phyloP scores from a whole-genome alignment of 2,888 invertebrate genomes.

The Aspidapion aeneum region DNA sequence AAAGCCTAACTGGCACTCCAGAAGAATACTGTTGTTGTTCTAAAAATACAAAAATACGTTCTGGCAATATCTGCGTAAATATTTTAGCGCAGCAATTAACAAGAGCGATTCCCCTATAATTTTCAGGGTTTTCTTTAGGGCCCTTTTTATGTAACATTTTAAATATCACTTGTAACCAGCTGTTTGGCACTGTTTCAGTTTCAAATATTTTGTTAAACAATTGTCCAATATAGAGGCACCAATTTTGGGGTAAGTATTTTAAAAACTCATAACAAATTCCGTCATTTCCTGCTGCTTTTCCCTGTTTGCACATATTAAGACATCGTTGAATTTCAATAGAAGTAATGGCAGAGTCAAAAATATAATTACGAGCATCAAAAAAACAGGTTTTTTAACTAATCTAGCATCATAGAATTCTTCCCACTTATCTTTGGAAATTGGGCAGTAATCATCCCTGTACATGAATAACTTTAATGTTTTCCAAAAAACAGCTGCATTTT shows the following conservation, averaged over 20 bases:
- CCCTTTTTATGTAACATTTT: not conserved
- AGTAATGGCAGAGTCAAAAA: too few species aligned
- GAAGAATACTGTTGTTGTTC: not conserved
- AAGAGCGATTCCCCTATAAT: too few species aligned
- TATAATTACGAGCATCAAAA: too few species aligned
- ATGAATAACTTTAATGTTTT: too few species aligned
- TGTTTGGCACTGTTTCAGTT: not conserved
- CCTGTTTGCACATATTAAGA: too few species aligned
- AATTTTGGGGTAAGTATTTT: not conserved
- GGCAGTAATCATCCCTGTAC: too few species aligned
- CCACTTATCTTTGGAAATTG: too few species aligned
- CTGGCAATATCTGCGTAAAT: not conserved
- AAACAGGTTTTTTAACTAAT: too few species aligned
- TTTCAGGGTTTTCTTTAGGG: not conserved
- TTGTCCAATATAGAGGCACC: not conserved
- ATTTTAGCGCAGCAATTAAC: not conserved
- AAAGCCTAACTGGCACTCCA: not conserved
- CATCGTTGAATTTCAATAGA: too few species aligned
- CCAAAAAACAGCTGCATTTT: too few species aligned
- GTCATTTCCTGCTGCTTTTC: not conserved
- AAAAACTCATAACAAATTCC: not conserved
- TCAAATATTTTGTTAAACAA: not conserved
- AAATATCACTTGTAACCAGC: not conserved
- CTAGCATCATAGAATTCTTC: too few species aligned
- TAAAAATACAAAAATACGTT: not conserved